Conservation (phyloP, 2,888 invertebrate genomes). For the Aelia acuminata region DNA sequence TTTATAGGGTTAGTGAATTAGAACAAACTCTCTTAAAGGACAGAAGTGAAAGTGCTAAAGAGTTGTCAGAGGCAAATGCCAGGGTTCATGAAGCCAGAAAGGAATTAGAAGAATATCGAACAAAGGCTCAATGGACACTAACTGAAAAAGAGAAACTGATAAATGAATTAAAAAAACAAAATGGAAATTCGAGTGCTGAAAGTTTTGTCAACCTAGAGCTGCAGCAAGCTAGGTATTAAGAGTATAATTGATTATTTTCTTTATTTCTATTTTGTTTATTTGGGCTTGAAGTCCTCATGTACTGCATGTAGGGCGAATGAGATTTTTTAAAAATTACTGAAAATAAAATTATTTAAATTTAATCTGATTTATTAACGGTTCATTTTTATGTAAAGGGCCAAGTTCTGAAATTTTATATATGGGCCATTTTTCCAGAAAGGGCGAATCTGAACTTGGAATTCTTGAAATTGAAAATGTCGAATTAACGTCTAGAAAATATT, state of each 20-base stretch:
- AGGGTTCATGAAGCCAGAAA: constrained; percentile 67
- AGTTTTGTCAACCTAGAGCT: constrained; percentile 74
- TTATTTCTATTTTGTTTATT: too few relatives aligned
- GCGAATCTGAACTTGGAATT: too few relatives aligned
- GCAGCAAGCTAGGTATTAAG: constrained; percentile 73
- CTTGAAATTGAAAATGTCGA: too few relatives aligned
- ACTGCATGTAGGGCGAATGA: too few relatives aligned
- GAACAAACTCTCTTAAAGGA: constrained; percentile 59
- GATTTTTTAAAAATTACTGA: too few relatives aligned
- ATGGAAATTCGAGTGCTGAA: constrained; percentile 67
- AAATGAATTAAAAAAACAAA: constrained; percentile 72
- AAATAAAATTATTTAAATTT: too few relatives aligned
- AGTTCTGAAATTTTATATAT: too few relatives aligned
- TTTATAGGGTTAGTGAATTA: constrained; percentile 57
- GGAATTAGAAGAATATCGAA: constrained; percentile 83
- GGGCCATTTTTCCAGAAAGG: too few relatives aligned
- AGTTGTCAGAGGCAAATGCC: constrained; percentile 58
- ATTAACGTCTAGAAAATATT: too few relatives aligned
- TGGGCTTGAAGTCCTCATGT: too few relatives aligned
- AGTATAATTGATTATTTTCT: constrained; percentile 65
- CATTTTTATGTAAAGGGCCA: too few relatives aligned
- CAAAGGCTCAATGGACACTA: constrained; percentile 83
- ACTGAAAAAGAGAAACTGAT: constrained; percentile 84
- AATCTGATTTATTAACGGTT: too few relatives aligned
- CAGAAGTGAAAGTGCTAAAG: constrained; percentile 59